phyloP scores from a whole-genome alignment of 2,797 vertebrate genomes.

The Fratercula arctica region DNA sequence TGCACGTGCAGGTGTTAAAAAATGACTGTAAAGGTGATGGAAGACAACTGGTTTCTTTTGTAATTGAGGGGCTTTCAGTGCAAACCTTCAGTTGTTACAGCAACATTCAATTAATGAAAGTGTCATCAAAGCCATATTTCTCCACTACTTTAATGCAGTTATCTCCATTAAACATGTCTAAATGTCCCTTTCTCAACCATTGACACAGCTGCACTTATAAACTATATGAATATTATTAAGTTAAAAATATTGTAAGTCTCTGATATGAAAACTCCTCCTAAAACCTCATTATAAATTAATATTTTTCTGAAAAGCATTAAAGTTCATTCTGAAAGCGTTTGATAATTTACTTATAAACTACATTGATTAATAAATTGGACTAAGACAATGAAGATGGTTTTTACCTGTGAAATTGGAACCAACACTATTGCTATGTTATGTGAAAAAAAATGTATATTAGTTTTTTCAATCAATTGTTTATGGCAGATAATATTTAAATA shows the following conservation, averaged over 20 bases:
- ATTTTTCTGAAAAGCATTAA: background rate
- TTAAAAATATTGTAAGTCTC: background rate
- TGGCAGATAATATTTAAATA: background rate
- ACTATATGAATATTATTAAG: background rate
- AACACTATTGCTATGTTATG: background rate
- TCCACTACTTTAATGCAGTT: slow-evolving; percentile 26
- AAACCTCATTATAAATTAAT: background rate
- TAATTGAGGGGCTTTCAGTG: background rate
- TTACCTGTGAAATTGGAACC: background rate
- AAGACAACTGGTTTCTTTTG: slow-evolving; percentile 37
- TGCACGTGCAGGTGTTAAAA: slow-evolving; percentile 22
- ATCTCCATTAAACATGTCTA: slow-evolving; percentile 26
- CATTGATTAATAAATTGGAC: background rate
- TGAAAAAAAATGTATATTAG: background rate
- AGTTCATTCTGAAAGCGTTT: background rate
- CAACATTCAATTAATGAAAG: slow-evolving; percentile 68
- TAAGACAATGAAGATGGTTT: background rate
- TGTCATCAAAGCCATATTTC: slow-evolving; percentile 61
- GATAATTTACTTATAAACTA: background rate
- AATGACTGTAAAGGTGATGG: slow-evolving; percentile 25
- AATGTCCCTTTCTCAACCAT: slow-evolving; percentile 7
- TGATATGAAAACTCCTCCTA: background rate
- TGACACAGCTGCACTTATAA: background rate
- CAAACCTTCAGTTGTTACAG: slow-evolving; percentile 69
- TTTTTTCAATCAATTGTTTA: background rate